Evolutionary conservation across 2,888 invertebrate species (phyloP).

Genomic region (Digitonthophagus gazella): DNA sequence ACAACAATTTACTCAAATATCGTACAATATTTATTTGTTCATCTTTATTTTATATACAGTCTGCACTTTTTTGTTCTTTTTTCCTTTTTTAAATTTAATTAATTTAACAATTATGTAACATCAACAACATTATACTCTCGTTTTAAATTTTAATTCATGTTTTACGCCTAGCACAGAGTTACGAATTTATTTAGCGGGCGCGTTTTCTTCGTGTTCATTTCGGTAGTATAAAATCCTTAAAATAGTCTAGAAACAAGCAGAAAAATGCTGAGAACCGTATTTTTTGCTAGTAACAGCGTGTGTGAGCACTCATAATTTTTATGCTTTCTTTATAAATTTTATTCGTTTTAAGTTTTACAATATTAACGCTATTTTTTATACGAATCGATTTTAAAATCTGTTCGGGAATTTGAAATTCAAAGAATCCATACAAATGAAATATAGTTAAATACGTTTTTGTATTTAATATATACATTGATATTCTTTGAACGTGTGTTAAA

Average conservation of each 20-base stretch:
- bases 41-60: conserved; percentile 61
- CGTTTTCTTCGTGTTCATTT: conserved; percentile 23
- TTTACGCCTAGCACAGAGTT: neutral
- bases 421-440: conserved; percentile 21
- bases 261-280: conserved; percentile 37
- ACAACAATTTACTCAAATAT: conserved; percentile 32
- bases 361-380: conserved; percentile 19
- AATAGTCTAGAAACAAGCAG: conserved; percentile 41
- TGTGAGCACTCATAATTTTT: conserved; percentile 33
- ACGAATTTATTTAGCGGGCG: neutral
- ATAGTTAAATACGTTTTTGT: neutral
- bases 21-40: conserved; percentile 32
- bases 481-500: conserved; percentile 1
- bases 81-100: no score
- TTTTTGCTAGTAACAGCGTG: conserved; percentile 19
- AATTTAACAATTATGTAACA: conserved; percentile 70
- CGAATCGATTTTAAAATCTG: conserved; percentile 7
- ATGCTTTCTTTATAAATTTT: neutral
- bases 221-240: conserved; percentile 41
- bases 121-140: conserved; percentile 67
- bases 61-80: conserved; percentile 68
- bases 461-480: neutral
- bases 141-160: conserved; percentile 43
- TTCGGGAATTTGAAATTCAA: conserved; percentile 23
- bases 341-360: conserved; percentile 30